Evolutionary conservation across 2,888 invertebrate genomes (phyloP).

Genomic region (Bedellia somnulentella): DNA sequence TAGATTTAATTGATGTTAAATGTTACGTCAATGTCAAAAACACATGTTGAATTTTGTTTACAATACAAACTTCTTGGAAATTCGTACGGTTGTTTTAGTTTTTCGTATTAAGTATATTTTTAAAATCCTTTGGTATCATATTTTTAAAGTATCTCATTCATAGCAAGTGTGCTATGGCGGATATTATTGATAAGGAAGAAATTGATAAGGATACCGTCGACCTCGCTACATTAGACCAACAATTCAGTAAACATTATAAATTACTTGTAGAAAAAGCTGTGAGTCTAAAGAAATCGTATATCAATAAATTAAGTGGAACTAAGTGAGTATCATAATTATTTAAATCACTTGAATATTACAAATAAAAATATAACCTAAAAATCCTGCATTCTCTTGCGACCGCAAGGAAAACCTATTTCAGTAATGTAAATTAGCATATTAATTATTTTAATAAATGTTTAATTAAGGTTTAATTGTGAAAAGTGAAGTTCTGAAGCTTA

Average conservation of each 20-base stretch:
- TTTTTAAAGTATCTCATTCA: not conserved
- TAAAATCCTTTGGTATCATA: not conserved
- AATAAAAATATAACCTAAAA: no score
- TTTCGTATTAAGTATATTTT: not conserved
- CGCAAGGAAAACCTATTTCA: no score
- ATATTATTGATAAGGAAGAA: slow-evolving; percentile 39
- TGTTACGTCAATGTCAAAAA: slow-evolving; percentile 4
- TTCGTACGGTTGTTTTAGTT: no score
- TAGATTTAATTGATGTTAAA: not conserved
- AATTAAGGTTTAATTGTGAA: no score
- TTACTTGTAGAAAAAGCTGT: slow-evolving; percentile 52
- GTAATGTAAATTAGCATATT: no score
- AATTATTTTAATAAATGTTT: no score
- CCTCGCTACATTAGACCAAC: slow-evolving; percentile 21
- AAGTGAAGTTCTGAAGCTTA: no score
- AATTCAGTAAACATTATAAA: slow-evolving; percentile 29
- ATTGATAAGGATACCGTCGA: slow-evolving; percentile 33
- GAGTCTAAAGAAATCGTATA: slow-evolving; percentile 57
- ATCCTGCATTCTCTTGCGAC: no score
- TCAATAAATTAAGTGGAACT: slow-evolving; percentile 61
- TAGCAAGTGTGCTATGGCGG: slow-evolving; percentile 20
- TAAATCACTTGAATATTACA: not conserved
- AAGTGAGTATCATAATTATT: slow-evolving; percentile 33
- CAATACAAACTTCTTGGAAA: no score
- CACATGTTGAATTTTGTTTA: not conserved